Percentiles rank a stretch among this genome's conserved stretches.
Evolutionary conservation across 2,113 vertebrate genomes (phyloP).

Genomic region (Entomyzon cyanotis): DNA sequence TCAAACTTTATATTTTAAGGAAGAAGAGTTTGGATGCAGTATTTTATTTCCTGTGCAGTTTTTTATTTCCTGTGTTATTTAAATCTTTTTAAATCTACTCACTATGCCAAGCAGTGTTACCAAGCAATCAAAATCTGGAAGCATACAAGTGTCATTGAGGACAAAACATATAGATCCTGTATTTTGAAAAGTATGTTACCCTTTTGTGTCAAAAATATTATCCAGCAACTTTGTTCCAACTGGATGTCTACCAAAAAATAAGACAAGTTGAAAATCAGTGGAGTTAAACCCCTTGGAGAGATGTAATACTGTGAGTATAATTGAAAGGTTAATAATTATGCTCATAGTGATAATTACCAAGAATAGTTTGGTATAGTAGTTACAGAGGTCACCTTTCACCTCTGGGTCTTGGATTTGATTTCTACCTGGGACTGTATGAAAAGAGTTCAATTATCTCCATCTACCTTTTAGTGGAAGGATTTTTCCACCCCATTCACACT

Average conservation of each 20-base stretch:
- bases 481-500: slow-evolving; percentile 53
- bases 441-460: slow-evolving; percentile 59
- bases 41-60: slow-evolving; percentile 58
- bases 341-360: slow-evolving; percentile 73
- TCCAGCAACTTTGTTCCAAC: slow-evolving; percentile 73
- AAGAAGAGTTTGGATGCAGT: background rate
- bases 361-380: slow-evolving; percentile 67
- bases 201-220: slow-evolving; percentile 76
- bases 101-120: slow-evolving; percentile 65
- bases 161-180: slow-evolving; percentile 69
- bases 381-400: slow-evolving; percentile 71
- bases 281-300: slow-evolving; percentile 74
- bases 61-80: slow-evolving; percentile 49
- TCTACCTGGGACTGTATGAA: slow-evolving; percentile 65
- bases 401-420: slow-evolving; percentile 70
- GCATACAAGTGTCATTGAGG: slow-evolving; percentile 55
- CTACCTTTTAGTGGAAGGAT: slow-evolving; percentile 43
- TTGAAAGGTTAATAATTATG: slow-evolving; percentile 73
- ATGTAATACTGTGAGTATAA: slow-evolving; percentile 62
- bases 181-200: slow-evolving; percentile 67
- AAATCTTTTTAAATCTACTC: slow-evolving; percentile 41
- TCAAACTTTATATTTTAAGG: background rate
- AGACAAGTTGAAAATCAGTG: slow-evolving; percentile 73
- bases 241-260: slow-evolving; percentile 71
- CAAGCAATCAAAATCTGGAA: slow-evolving; percentile 77